phyloP scores from a whole-genome alignment of 2,113 vertebrate genomes.

The Channa maculata region DNA sequence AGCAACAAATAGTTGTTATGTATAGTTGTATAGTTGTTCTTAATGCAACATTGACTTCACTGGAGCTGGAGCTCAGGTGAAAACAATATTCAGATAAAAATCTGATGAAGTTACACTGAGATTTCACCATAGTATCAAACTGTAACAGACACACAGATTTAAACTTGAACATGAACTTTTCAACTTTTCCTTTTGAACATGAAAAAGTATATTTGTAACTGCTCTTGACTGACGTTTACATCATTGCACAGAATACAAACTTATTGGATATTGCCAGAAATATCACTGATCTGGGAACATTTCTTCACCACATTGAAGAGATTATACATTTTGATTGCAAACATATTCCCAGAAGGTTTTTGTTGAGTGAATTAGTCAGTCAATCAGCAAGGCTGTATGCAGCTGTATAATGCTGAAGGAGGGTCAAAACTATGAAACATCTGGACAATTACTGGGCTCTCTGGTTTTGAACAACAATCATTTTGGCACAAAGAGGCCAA shows the following conservation, averaged over 20 bases:
- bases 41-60: neutral
- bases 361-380: constrained; percentile 66
- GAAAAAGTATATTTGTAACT: constrained; percentile 18
- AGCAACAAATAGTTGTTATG: no score
- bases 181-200: neutral
- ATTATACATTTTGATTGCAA: constrained; percentile 67
- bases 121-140: neutral
- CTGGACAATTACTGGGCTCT: constrained; percentile 65
- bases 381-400: constrained; percentile 68
- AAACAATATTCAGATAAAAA: no score
- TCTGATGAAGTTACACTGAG: no score
- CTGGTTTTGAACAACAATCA: constrained; percentile 54
- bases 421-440: constrained; percentile 62
- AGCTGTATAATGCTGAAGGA: constrained; percentile 69
- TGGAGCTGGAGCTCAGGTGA: neutral
- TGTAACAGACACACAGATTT: neutral
- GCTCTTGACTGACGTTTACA: constrained; percentile 25
- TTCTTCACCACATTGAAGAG: constrained; percentile 50
- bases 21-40: no score
- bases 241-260: constrained; percentile 13
- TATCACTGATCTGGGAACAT: constrained; percentile 29
- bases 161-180: neutral
- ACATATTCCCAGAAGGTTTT: constrained; percentile 62
- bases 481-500: constrained; percentile 33
- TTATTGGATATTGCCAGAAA: constrained; percentile 22